Evolutionary conservation across 1,140 invertebrate genomes (phyloP).

Genomic region (Eumaeus atala): DNA sequence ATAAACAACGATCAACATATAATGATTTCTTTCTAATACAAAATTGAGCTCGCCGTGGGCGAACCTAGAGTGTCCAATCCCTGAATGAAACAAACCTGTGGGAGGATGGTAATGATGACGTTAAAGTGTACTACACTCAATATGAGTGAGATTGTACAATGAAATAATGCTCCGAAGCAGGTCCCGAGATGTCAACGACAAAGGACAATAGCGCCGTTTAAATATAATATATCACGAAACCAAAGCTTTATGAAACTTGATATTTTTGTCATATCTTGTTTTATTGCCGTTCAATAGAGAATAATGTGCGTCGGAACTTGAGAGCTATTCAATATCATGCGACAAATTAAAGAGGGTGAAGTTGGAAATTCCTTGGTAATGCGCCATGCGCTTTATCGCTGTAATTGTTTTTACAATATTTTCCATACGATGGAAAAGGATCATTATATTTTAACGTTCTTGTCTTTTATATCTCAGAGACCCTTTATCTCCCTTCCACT

Average conservation of each 20-base stretch:
- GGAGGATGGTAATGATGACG: no score
- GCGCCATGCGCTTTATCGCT: background rate
- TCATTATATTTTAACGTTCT: no score
- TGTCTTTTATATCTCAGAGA: no score
- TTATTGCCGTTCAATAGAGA: conserved; percentile 65
- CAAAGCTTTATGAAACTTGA: conserved; percentile 71
- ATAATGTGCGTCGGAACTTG: conserved; percentile 39
- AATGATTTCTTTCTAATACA: no score
- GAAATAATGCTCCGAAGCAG: conserved; percentile 16
- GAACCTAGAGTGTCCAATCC: background rate
- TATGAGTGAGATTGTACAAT: conserved; percentile 16
- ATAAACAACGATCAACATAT: no score
- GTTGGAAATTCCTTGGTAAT: conserved; percentile 24
- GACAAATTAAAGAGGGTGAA: conserved; percentile 33
- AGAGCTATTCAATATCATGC: conserved; percentile 39
- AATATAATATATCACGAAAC: conserved; percentile 70
- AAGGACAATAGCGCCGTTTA: conserved; percentile 60
- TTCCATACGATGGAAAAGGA: no score
- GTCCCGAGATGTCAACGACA: conserved; percentile 50
- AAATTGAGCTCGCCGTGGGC: no score
- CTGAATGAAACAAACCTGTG: no score
- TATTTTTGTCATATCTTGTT: conserved; percentile 74
- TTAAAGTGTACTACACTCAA: no score
- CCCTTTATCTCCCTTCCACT: no score
- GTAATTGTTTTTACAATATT: no score